Base-by-base conservation (phyloP, 2,797 vertebrate genomes). In the Danionella dracula region DNA sequence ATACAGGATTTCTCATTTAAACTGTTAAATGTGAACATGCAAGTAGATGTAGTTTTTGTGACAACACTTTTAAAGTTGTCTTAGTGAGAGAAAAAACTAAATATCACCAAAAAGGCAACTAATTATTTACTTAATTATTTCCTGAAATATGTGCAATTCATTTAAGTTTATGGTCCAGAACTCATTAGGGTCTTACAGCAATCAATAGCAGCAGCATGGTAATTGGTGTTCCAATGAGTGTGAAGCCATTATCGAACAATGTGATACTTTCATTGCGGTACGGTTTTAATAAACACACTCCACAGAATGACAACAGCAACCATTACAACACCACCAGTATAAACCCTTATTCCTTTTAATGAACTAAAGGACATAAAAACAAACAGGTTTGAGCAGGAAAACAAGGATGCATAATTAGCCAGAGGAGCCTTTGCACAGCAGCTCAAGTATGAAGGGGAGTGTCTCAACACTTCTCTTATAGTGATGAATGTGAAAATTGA, bases 151-250 rank as follows among this genome's bases (percentile, higher is more conserved):
- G 63, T 65, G 73, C 49, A 75, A 73, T 70, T 78, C 75, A 79
- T n/a, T 78, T 77, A 82, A 69, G 67, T 81, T 78, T 73, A 81
- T 69, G 53, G 72, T 70, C 76, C 68, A 72, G 68, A 79, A 75
- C 71, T 76, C 72, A 77, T 78, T 81, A 76, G 41, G 54, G 46
- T 57, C 57, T 51, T 42, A 7, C 29, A 37, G 69, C 66, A 75
- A 78, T 77, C 77, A 66, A 80, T 78, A 78, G 34, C 64, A 59
- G 61, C 49, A 62, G 66, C 49, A 68, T 75, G 74, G 72, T 76
- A 82, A 79, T 75, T 76, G 67, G 73, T 74, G 67, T 66, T 76
- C 63, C 66, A 56, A 68, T 60, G 44, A 74, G 73, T 72, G 64
- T 67, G 71, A 50, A 59, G 61, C 58, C 42, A 72, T 71, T 81